Base-by-base conservation (phyloP, 2,797 vertebrate genomes). In the Sorex maritimensis region DNA sequence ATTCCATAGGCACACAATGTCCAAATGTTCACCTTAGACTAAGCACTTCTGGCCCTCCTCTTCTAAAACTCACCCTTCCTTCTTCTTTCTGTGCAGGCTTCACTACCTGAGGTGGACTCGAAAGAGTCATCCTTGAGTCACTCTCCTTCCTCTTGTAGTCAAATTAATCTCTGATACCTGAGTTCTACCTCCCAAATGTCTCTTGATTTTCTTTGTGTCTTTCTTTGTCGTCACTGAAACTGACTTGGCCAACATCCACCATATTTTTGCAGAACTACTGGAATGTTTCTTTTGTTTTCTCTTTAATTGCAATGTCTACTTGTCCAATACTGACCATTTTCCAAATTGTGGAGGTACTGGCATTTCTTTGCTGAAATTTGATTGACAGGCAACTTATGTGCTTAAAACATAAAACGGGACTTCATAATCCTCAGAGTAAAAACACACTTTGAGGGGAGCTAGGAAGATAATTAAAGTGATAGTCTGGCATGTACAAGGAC, bases 201-300 rank as follows among this genome's bases (percentile, higher is more conserved):
- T 92, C 67, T 81, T 77, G 28, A 65, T 81, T 67, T 19, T 44
- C 92, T 28, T 75, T 81, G 14, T 87, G 41, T 28, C 88, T 78
- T 63, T 83, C 78, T 84, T 75, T 73, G 5, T 41, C 26, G 65
- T 49, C 58, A 28, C 11, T 85, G 19, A 19, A 46, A 52, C 21
- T 30, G 7, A 77, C 7, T 90, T 67, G 21, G 41, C 49, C 71
- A 86, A 41, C 6, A 52, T 21, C 24, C 2, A 34, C 24, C 24
- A 79, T 41, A 71, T 38, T 88, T 77, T 86, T 91, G 34, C 55
- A 49, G 6, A 89, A 77, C 72, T 72, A 15, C 44, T 55, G 9
- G 6, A 80, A 86, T 2, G 34, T 11, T 5, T 92, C 34, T 73
- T 55, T 61, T 90, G 0, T 63, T 92, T 13, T 92, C 6, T 73